These are phyloP conservation scores for Colaptes auratus DNA, from an alignment of 2,113 vertebrate genomes.

Conservation along the genomic window DNA sequence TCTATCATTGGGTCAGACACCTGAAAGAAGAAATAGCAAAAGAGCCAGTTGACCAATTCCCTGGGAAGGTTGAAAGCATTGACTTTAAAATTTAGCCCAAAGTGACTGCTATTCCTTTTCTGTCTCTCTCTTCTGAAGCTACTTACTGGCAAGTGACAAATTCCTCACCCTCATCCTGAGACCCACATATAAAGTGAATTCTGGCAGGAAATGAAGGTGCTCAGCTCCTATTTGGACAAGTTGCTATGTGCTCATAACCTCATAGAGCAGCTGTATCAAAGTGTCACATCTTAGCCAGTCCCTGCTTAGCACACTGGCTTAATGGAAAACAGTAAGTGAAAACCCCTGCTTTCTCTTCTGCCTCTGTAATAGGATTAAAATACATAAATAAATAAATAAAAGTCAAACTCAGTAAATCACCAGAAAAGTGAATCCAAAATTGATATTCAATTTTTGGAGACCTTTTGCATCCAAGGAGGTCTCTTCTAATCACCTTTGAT, in stretches of 20 bases:
- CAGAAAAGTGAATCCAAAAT: not conserved
- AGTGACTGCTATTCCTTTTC: not conserved
- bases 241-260: not conserved
- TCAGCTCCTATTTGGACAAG: not conserved
- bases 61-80: not conserved
- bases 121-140: not conserved
- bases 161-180: not conserved
- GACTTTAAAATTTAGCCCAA: not conserved
- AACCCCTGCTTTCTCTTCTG: not conserved
- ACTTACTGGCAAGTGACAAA: not conserved
- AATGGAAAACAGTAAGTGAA: not conserved
- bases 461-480: not conserved
- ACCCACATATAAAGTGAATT: not conserved
- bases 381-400: not conserved
- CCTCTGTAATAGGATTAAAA: not conserved
- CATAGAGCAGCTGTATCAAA: not conserved
- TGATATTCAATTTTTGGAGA: not conserved
- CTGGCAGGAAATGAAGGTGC: not conserved
- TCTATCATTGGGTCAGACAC: not conserved
- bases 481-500: constrained; percentile 11
- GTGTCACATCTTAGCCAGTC: not conserved
- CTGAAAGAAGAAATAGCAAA: not conserved
- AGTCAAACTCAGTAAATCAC: not conserved
- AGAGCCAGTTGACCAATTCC: not conserved
- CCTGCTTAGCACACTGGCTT: not conserved